Conservation (phyloP, 1,140 invertebrate species). For the Drosophila subpulchrella region DNA sequence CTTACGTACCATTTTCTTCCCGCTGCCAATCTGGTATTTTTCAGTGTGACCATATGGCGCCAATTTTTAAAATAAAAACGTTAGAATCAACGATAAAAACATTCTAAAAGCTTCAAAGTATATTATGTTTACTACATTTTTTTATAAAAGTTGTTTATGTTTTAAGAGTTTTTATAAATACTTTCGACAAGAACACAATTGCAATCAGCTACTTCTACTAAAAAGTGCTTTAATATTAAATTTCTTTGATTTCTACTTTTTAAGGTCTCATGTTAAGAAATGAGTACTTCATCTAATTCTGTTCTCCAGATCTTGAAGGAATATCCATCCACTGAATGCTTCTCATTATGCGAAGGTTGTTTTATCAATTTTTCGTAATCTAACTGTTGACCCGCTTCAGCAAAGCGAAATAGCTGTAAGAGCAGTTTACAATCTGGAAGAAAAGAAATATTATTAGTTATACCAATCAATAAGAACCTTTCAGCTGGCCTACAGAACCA, state of each 20-base stretch:
- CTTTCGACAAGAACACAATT: background rate
- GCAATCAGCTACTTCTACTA: background rate
- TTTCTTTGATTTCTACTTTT: too few species aligned
- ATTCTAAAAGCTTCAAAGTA: background rate
- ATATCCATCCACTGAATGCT: too few species aligned
- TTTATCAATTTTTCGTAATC: conserved; percentile 9
- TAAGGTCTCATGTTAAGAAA: too few species aligned
- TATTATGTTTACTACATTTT: background rate
- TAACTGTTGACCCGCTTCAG: conserved; percentile 74
- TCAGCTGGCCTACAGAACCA: conserved; percentile 59
- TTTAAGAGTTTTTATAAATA: background rate
- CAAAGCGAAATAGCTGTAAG: conserved; percentile 77
- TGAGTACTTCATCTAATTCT: too few species aligned
- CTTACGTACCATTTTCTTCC: background rate
- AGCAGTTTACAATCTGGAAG: conserved; percentile 77
- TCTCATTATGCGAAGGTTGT: too few species aligned
- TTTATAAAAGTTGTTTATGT: background rate
- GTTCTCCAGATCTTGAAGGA: too few species aligned
- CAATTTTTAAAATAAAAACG: background rate
- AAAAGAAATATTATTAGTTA: conserved; percentile 7
- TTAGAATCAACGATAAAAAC: background rate
- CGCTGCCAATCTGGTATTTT: conserved; percentile 6
- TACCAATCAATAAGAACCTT: background rate
- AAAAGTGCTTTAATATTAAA: too few species aligned
- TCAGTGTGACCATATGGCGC: background rate